phyloP scores from a whole-genome alignment of 2,113 vertebrate genomes.

The Setophaga petechia region DNA sequence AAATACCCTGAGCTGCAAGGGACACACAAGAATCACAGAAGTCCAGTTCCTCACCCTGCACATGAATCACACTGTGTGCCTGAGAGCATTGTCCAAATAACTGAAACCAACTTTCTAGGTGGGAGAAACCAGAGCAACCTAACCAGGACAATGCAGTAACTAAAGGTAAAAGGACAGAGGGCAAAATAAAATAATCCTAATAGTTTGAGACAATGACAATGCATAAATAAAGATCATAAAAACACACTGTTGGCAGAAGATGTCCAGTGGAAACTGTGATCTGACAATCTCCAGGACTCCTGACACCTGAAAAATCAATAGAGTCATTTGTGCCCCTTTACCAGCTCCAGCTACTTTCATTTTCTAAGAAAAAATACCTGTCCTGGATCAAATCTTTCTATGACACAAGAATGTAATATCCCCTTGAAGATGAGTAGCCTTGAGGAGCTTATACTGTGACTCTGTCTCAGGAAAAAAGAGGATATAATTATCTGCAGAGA shows the following conservation, averaged over 20 bases:
- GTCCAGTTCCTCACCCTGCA: background rate
- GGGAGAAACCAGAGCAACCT: background rate
- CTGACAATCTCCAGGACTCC: background rate
- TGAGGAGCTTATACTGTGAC: background rate
- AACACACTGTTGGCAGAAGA: background rate
- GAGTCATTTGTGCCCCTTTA: background rate
- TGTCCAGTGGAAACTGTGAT: background rate
- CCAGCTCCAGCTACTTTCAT: background rate
- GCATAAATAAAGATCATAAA: background rate
- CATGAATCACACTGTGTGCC: too few relatives aligned
- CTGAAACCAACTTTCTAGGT: background rate
- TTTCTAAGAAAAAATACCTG: slow-evolving; percentile 9
- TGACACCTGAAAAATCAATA: background rate
- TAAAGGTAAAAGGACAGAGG: background rate
- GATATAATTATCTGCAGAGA: background rate
- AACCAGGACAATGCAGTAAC: background rate
- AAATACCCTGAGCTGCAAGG: background rate
- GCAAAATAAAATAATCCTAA: background rate
- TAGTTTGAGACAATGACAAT: background rate
- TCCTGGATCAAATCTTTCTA: background rate
- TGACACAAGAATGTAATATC: background rate
- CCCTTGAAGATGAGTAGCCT: background rate
- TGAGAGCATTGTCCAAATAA: background rate
- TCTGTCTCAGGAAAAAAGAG: background rate
- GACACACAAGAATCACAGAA: background rate